Conservation (phyloP, 2,113 vertebrate genomes). For the Oostethus manadensis region DNA sequence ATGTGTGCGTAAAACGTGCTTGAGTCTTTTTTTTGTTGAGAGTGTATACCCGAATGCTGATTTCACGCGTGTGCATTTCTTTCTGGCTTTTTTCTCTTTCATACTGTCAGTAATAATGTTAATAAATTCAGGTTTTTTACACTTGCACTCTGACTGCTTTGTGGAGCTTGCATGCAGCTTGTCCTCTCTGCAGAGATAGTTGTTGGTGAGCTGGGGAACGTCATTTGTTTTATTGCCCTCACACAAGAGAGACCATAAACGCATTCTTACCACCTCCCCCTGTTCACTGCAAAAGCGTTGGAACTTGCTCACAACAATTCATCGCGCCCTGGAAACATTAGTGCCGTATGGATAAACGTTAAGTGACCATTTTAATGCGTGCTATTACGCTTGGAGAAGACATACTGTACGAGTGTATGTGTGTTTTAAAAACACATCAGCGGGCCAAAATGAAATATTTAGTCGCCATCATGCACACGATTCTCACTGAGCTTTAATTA, state of each 20-base stretch:
- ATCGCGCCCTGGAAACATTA: conserved; percentile 41
- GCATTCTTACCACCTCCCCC: conserved; percentile 67
- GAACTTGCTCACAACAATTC: conserved; percentile 48
- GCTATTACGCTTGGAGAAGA: neutral
- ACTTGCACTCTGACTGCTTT: conserved; percentile 22
- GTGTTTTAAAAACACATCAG: neutral
- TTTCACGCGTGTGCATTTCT: neutral
- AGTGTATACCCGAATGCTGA: neutral
- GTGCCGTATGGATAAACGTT: conserved; percentile 34
- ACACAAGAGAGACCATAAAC: conserved; percentile 67
- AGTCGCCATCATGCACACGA: neutral
- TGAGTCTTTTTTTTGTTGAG: neutral
- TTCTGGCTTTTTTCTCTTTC: conserved; percentile 3
- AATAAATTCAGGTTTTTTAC: conserved; percentile 4
- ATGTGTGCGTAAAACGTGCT: neutral
- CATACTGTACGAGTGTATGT: neutral
- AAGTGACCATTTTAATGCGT: conserved; percentile 18
- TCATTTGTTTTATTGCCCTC: conserved; percentile 72
- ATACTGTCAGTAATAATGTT: conserved; percentile 20
- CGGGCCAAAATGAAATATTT: neutral
- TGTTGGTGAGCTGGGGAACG: conserved; percentile 64
- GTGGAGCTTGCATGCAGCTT: conserved; percentile 21
- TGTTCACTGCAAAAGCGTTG: conserved; percentile 40
- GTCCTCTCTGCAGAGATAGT: conserved; percentile 63
- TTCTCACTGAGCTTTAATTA: neutral